phyloP scores from a whole-genome alignment of 2,113 vertebrate genomes.

The Tympanuchus pallidicinctus region DNA sequence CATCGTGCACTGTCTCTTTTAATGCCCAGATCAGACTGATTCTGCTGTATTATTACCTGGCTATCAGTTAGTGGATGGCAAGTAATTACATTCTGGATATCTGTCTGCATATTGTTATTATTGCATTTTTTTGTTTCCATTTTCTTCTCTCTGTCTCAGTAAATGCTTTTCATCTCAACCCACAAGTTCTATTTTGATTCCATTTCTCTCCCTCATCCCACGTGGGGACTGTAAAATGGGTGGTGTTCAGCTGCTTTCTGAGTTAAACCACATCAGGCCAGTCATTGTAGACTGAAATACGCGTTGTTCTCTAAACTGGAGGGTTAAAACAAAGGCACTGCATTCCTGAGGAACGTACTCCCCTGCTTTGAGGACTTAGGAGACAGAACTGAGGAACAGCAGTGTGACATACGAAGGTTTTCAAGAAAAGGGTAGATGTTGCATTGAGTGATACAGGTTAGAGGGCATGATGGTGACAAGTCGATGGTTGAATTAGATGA shows the following conservation, averaged over 20 bases:
- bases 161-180: not conserved
- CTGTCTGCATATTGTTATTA: not conserved
- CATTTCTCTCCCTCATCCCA: not conserved
- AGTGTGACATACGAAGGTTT: not conserved
- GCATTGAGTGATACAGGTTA: too few relatives aligned
- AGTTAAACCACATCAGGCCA: too few relatives aligned
- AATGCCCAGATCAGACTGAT: not conserved
- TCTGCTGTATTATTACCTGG: not conserved
- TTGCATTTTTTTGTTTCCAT: not conserved
- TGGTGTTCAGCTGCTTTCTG: not conserved
- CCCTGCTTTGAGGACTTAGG: not conserved
- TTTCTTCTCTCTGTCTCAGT: not conserved
- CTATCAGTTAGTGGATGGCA: not conserved
- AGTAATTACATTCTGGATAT: not conserved
- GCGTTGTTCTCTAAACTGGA: not conserved
- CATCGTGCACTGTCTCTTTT: not conserved
- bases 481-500: too few relatives aligned
- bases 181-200: not conserved
- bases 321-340: not conserved
- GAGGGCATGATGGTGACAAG: too few relatives aligned
- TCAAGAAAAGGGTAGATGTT: too few relatives aligned
- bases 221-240: not conserved
- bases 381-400: not conserved
- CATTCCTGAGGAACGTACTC: not conserved
- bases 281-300: not conserved